Evolutionary conservation across 2,797 vertebrate genomes (phyloP).

Genomic region (Macropodus opercularis): DNA sequence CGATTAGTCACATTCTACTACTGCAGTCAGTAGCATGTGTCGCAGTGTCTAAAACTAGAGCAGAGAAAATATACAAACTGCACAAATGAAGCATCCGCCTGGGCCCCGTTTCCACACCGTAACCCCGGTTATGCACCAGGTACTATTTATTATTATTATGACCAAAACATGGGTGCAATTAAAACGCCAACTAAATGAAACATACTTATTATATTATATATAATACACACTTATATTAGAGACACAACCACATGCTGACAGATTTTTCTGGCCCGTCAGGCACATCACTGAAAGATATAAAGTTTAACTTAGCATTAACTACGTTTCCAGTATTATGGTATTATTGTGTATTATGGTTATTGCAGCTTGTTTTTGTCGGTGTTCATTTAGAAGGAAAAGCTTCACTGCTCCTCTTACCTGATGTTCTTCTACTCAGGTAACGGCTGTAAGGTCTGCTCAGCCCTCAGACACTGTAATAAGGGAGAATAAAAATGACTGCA

Average conservation of each 20-base stretch:
- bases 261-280: too few relatives aligned
- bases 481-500: slow-evolving; percentile 4
- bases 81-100: neutral
- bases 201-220: too few relatives aligned
- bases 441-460: slow-evolving; percentile 36
- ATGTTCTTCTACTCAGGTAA: slow-evolving; percentile 42
- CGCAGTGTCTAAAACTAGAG: neutral
- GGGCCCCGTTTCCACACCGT: too few relatives aligned
- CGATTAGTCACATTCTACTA: too few relatives aligned
- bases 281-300: too few relatives aligned
- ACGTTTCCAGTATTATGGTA: too few relatives aligned
- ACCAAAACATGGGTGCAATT: neutral
- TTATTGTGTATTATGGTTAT: too few relatives aligned
- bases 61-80: neutral
- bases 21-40: too few relatives aligned
- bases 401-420: slow-evolving; percentile 61
- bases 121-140: neutral
- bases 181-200: neutral
- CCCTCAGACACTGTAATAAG: slow-evolving; percentile 38
- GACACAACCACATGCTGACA: too few relatives aligned
- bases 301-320: too few relatives aligned
- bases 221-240: too few relatives aligned
- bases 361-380: neutral
- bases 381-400: slow-evolving; percentile 6
- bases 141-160: neutral